Base-by-base conservation (phyloP, 2,113 vertebrate species). In the Rhinogobius similis region DNA sequence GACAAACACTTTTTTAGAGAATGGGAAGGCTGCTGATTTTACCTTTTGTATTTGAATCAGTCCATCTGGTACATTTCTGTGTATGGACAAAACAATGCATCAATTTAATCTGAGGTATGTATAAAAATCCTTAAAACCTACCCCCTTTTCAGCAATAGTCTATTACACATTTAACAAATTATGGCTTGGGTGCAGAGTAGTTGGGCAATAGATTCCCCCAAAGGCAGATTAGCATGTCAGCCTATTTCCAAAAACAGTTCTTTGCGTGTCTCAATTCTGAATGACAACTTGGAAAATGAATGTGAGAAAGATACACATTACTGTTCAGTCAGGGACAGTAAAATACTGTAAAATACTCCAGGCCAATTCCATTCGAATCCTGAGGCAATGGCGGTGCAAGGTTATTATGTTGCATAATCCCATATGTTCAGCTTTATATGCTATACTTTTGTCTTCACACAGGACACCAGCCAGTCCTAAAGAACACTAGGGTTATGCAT, bases 201-300 rank as follows among this genome's bases (percentile, higher is more conserved):
- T 77, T 73, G 81, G 85, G 84, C 79, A 90, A 78, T 89, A 85
- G 86, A 84, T 89, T 88, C 90, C 67, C 84, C 79, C 84, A 87
- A 78, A 82, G 87, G 85, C 84, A 82, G 78, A 84, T 88, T 76
- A 88, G 76, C 58, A 65, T 68, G 72, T 73, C 85, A 80, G 85
- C 83, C 83, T 87, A 84, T 89, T 76, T 81, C 81, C 82, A 70
- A 72, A 75, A 84, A 59, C 72, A 81, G 83, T 87, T 84, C 84
- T 84, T 90, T 86, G 88, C 88, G 77, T 84, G 79, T 89, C 85
- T 89, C 84, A 82, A 72, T 82, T 83, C 81, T 87, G 83, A 84
- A 83, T 82, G 85, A 88, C 90, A 89, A 88, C 82, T 68, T 77
- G 69, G 64, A 74, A 86, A 79, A 78, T 79, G 70, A 86, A 85